Evolutionary conservation across 2,113 vertebrate species (phyloP).

Genomic region (Ancistrus triradiatus): DNA sequence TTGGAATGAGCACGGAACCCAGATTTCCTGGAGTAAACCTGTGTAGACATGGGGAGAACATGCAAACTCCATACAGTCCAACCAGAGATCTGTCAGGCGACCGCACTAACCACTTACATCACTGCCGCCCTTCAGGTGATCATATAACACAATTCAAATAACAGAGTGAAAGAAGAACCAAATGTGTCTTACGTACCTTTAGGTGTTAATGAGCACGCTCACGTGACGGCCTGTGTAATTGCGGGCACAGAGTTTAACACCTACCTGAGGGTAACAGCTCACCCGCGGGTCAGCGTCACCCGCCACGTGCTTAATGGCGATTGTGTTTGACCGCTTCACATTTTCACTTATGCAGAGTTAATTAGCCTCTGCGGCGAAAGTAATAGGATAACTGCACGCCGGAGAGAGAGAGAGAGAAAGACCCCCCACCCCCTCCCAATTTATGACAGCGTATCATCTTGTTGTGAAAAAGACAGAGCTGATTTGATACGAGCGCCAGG

Average conservation of each 20-base stretch:
- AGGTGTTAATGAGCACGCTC: constrained; percentile 37
- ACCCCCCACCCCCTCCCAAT: neutral
- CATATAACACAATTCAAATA: too few relatives aligned
- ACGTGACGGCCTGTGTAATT: constrained; percentile 39
- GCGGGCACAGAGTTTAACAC: constrained; percentile 32
- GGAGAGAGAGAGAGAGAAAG: constrained; percentile 11
- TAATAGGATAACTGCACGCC: constrained; percentile 38
- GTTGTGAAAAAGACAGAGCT: constrained; percentile 39
- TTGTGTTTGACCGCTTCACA: constrained; percentile 32
- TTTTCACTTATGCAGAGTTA: constrained; percentile 46
- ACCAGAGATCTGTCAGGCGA: too few relatives aligned
- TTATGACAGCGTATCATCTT: constrained; percentile 28
- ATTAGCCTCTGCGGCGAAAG: constrained; percentile 39
- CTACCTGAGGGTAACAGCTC: constrained; percentile 12
- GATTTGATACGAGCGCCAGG: constrained; percentile 43
- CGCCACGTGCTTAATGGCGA: constrained; percentile 24
- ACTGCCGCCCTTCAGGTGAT: too few relatives aligned
- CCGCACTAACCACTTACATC: too few relatives aligned
- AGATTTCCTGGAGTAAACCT: too few relatives aligned
- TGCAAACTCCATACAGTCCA: too few relatives aligned
- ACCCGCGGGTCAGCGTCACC: neutral
- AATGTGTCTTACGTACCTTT: neutral
- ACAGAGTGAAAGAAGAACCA: too few relatives aligned
- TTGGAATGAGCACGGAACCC: too few relatives aligned
- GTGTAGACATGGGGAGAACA: too few relatives aligned